These are phyloP conservation scores for Drepana falcataria DNA, from an alignment of 2,888 invertebrate species.

Conservation along the genomic window DNA sequence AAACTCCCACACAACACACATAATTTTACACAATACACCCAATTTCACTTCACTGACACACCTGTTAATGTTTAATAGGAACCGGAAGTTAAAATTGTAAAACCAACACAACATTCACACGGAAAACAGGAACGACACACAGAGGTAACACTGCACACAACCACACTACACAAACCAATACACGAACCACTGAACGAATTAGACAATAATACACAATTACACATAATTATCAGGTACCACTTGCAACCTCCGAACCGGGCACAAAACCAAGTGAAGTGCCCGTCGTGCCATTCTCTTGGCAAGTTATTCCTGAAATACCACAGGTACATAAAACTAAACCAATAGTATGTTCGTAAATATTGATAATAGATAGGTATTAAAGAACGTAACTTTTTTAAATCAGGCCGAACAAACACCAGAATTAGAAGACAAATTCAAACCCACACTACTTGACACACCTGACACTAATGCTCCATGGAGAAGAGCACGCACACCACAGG, in stretches of 20 bases:
- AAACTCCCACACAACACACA: not conserved
- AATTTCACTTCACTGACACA: too few species aligned
- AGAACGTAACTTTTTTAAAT: conserved; percentile 19
- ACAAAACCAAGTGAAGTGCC: conserved; percentile 47
- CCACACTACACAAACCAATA: conserved; percentile 9
- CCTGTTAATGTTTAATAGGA: conserved; percentile 9
- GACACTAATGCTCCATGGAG: conserved; percentile 55
- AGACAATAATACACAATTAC: conserved; percentile 11
- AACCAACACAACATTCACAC: conserved; percentile 3
- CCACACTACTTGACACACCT: conserved; percentile 58
- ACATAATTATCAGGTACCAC: conserved; percentile 46
- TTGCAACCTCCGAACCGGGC: conserved; percentile 44
- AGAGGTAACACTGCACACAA: conserved; percentile 23
- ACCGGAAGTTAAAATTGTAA: conserved; percentile 11
- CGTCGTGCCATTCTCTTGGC: conserved; percentile 66
- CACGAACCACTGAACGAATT: conserved; percentile 14
- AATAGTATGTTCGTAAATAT: conserved; percentile 2
- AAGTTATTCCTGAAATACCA: conserved; percentile 69
- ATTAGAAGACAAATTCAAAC: conserved; percentile 62
- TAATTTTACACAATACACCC: not conserved
- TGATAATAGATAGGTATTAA: conserved; percentile 7
- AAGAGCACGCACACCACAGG: conserved; percentile 63
- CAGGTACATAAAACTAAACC: conserved; percentile 46
- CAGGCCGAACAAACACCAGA: conserved; percentile 71
- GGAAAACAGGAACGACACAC: conserved; percentile 11